Evolutionary conservation across 2,113 vertebrate genomes (phyloP).

Genomic region (Andinoacara biseriatus): DNA sequence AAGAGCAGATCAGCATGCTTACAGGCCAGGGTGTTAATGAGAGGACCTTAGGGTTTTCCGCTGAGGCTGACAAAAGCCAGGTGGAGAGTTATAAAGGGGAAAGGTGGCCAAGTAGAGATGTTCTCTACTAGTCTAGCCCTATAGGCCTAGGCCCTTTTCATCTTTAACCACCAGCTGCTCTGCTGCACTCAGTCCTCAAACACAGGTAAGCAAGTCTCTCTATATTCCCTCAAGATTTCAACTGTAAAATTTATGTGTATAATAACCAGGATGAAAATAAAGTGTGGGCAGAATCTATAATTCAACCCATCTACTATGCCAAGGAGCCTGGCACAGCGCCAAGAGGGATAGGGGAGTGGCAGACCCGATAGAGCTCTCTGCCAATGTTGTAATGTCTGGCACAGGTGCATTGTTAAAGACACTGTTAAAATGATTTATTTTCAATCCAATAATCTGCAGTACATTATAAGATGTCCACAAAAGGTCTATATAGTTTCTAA

Average conservation of each 20-base stretch:
- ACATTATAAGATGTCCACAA: conserved; percentile 65
- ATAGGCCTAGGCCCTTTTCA: conserved; percentile 41
- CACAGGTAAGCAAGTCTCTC: conserved; percentile 64
- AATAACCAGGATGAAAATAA: conserved; percentile 67
- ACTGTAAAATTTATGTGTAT: conserved; percentile 53
- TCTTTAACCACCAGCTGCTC: conserved; percentile 52
- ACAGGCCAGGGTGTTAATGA: conserved; percentile 65
- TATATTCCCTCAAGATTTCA: conserved; percentile 50
- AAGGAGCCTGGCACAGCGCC: conserved; percentile 62
- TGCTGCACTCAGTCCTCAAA: conserved; percentile 45
- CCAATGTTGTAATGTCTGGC: conserved; percentile 71
- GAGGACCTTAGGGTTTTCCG: conserved; percentile 52
- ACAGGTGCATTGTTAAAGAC: conserved; percentile 74
- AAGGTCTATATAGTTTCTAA: conserved; percentile 65
- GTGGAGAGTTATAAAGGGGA: conserved; percentile 47
- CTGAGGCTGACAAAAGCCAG: conserved; percentile 61
- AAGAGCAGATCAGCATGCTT: conserved; percentile 64
- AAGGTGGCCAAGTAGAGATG: conserved; percentile 65
- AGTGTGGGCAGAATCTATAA: conserved; percentile 60
- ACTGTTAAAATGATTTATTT: conserved; percentile 76
- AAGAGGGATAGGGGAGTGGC: conserved; percentile 58
- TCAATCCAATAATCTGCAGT: conserved; percentile 65
- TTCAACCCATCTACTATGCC: conserved; percentile 58
- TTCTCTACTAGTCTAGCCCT: conserved; percentile 55
- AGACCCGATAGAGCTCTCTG: conserved; percentile 44